These are phyloP conservation scores for Ephydatia muelleri DNA, from an alignment of 37 sponge, comb jelly and placozoan species.

Conservation along the genomic window DNA sequence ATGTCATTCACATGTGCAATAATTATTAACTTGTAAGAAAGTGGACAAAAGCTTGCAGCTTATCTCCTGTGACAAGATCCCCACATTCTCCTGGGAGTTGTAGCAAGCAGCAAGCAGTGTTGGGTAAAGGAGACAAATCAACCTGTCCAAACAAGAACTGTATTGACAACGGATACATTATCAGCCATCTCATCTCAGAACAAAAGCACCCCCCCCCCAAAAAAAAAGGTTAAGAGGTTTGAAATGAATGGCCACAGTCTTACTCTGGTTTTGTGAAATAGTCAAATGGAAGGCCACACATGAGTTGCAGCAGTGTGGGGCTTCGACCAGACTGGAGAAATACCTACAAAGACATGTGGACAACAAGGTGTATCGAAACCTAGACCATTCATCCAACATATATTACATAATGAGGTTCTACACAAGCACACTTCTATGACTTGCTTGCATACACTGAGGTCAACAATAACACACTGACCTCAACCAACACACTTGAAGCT, in stretches of 20 bases:
- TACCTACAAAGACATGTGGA: conserved; percentile 32
- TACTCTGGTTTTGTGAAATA: conserved; percentile 89
- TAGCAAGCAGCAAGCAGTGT: conserved; percentile 82
- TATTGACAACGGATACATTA: not conserved
- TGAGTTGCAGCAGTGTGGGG: conserved; percentile 84
- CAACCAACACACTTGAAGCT: not conserved
- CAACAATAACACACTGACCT: not conserved
- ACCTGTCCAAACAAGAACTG: conserved; percentile 37
- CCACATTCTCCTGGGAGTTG: conserved; percentile 56
- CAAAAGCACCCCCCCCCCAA: not conserved
- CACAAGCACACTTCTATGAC: not conserved
- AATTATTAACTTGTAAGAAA: conserved; percentile 51
- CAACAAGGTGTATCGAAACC: not conserved
- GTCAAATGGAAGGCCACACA: conserved; percentile 87
- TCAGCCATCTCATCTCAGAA: conserved; percentile 2
- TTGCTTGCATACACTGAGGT: not conserved
- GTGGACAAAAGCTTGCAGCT: conserved; percentile 62
- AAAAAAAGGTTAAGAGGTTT: not conserved
- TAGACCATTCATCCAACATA: too few relatives aligned
- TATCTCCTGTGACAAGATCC: conserved; percentile 76
- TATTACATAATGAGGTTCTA: too few relatives aligned
- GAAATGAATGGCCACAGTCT: not conserved
- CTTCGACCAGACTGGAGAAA: conserved; percentile 86
- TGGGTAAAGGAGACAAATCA: conserved; percentile 74
- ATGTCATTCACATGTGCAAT: not conserved